phyloP scores from a whole-genome alignment of 2,888 invertebrate genomes.

The Tricholauxania praeusta region DNA sequence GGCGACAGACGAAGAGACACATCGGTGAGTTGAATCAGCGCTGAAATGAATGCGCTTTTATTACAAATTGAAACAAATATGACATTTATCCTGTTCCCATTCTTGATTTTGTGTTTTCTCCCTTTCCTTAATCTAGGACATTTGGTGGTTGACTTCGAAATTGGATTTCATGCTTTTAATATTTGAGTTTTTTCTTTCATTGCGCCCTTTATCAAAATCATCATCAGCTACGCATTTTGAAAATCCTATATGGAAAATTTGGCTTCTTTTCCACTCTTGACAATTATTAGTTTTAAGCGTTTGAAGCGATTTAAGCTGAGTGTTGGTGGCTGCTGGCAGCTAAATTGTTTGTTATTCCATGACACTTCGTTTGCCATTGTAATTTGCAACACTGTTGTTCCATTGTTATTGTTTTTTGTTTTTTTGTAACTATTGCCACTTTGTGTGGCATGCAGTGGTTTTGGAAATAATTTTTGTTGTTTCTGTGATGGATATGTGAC shows the following conservation, averaged over 20 bases:
- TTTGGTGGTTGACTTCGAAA: slow-evolving; percentile 17
- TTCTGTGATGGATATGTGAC: slow-evolving; percentile 34
- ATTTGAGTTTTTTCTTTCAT: neutral
- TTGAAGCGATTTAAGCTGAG: no score
- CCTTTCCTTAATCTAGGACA: no score
- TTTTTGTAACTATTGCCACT: slow-evolving; percentile 27
- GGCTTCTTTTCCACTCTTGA: slow-evolving; percentile 2
- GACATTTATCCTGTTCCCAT: slow-evolving; percentile 49
- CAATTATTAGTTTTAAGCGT: slow-evolving; percentile 23
- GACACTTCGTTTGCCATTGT: slow-evolving; percentile 29
- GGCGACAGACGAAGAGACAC: slow-evolving; percentile 48
- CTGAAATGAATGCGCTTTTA: slow-evolving; percentile 30
- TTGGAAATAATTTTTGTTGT: slow-evolving; percentile 25
- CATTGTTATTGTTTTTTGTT: slow-evolving; percentile 32
- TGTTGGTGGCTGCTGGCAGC: slow-evolving; percentile 21
- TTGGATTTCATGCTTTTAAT: slow-evolving; percentile 19
- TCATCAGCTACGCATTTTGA: slow-evolving; percentile 7
- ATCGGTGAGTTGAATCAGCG: neutral
- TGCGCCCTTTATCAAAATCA: neutral
- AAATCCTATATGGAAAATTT: neutral
- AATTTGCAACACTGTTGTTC: slow-evolving; percentile 12
- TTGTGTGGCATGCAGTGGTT: slow-evolving; percentile 8
- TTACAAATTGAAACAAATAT: slow-evolving; percentile 51
- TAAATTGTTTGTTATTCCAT: slow-evolving; percentile 16
- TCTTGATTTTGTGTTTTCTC: neutral